Conservation (phyloP, 2,797 vertebrate genomes). For the Falco rusticolus region DNA sequence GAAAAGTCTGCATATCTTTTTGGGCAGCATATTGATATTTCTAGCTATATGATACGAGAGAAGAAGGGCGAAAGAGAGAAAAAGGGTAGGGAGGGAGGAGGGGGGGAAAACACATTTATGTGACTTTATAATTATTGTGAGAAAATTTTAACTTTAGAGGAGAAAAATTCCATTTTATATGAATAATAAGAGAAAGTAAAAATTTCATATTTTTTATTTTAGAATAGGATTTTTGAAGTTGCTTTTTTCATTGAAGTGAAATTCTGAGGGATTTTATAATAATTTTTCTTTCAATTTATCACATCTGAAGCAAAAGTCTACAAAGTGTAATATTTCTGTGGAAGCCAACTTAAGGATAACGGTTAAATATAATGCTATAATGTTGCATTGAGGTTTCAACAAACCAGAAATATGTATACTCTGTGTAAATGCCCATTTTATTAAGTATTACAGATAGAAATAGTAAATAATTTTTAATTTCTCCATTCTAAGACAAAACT, state of each 20-base stretch:
- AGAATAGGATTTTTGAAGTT: conserved; percentile 26
- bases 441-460: conserved; percentile 49
- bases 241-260: background rate
- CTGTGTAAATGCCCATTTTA: conserved; percentile 44
- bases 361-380: conserved; percentile 30
- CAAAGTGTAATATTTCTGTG: background rate
- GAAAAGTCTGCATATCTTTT: background rate
- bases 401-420: conserved; percentile 17
- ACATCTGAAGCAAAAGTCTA: conserved; percentile 4
- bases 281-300: background rate
- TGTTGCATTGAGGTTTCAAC: conserved; percentile 9
- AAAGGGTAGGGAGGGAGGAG: background rate
- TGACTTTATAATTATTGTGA: background rate
- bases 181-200: conserved; percentile 7
- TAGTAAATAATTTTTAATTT: conserved; percentile 27
- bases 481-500: conserved; percentile 27
- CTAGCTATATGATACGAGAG: background rate
- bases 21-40: background rate
- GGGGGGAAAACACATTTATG: background rate
- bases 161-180: background rate
- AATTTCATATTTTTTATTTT: conserved; percentile 13
- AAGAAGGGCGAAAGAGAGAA: background rate
- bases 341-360: background rate
- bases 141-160: background rate
- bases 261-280: background rate